phyloP scores from a whole-genome alignment of 2,113 vertebrate species.

The Ptilorrhoa leucosticta region DNA sequence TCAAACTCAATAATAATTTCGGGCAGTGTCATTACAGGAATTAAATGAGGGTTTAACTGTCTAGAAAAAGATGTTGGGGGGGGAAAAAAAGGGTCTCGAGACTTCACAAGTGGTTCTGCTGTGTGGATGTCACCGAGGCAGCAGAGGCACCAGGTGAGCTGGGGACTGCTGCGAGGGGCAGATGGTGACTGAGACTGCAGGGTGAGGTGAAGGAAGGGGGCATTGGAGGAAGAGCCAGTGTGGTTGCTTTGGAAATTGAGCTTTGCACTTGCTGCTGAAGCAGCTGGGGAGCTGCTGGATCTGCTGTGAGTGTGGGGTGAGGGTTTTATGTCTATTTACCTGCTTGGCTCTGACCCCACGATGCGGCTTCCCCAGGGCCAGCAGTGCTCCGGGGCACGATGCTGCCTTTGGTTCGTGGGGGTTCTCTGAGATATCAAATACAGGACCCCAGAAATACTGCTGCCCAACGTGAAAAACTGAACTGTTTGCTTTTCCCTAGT shows the following conservation, averaged over 20 bases:
- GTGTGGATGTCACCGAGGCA: neutral
- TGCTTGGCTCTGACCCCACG: neutral
- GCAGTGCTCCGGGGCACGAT: neutral
- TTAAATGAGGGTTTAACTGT: neutral
- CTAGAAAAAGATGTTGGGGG: neutral
- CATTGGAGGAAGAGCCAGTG: neutral
- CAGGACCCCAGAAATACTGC: neutral
- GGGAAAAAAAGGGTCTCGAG: neutral
- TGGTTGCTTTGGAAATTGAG: neutral
- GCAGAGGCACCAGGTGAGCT: neutral
- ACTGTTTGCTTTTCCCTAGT: neutral
- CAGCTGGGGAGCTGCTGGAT: neutral
- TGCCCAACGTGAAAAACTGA: neutral
- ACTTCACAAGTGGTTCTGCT: neutral
- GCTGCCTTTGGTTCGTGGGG: neutral
- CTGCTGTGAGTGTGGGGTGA: neutral
- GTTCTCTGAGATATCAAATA: neutral
- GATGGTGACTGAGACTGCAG: fast-evolving
- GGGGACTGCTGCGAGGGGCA: neutral
- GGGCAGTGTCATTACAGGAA: neutral
- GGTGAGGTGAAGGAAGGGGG: neutral
- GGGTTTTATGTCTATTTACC: neutral
- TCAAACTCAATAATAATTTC: constrained; percentile 3
- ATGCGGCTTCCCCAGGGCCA: neutral
- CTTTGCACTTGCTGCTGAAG: neutral